Conservation (phyloP, 2,797 vertebrate species). For the Macropus fuliginosus region DNA sequence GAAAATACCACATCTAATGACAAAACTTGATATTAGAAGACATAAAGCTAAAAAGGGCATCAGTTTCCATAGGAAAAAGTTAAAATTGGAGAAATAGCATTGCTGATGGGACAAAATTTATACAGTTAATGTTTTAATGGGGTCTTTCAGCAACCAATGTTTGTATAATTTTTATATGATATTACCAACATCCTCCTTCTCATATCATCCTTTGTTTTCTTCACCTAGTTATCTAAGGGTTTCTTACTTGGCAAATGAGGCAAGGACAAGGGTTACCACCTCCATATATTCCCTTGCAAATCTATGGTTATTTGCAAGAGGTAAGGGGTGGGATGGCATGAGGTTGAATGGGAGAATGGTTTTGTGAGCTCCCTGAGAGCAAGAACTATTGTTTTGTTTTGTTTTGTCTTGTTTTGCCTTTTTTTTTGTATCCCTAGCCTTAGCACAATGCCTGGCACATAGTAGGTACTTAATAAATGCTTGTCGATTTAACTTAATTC, state of each 20-base stretch:
- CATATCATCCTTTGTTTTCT: neutral
- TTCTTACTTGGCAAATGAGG: neutral
- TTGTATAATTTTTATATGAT: neutral
- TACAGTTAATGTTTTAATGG: neutral
- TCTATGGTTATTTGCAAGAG: neutral
- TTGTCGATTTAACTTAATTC: constrained; percentile 22
- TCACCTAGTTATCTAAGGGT: neutral
- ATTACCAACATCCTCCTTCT: neutral
- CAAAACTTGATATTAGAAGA: neutral
- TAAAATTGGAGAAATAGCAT: neutral
- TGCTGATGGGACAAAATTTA: neutral
- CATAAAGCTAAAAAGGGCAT: neutral
- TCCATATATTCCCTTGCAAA: neutral
- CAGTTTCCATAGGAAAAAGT: neutral
- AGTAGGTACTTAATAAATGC: neutral
- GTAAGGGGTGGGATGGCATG: neutral
- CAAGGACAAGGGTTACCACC: neutral
- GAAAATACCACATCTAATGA: neutral
- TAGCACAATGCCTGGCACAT: neutral
- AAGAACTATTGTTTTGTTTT: neutral
- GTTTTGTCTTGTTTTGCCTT: neutral
- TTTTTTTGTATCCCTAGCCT: neutral
- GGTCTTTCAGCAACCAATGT: neutral
- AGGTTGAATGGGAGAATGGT: neutral
- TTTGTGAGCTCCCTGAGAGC: neutral